A percentile compares a stretch with the other conserved stretches of the same genome.
Conservation (phyloP, 2,113 vertebrate species). For the Carassius auratus region DNA sequence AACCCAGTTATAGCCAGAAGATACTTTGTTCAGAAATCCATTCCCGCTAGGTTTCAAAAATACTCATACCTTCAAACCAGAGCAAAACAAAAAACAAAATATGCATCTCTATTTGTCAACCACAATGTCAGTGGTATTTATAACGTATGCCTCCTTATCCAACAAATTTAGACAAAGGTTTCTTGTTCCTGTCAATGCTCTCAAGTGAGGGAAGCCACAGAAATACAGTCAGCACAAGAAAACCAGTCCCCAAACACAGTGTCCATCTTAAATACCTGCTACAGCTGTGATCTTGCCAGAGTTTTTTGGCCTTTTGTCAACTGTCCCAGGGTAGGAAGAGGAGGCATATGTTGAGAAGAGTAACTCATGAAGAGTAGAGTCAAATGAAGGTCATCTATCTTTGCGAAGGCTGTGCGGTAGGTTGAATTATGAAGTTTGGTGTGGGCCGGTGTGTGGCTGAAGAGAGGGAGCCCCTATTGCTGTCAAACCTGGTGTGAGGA, state of each 20-base stretch:
- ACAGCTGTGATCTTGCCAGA: not conserved
- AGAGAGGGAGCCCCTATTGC: constrained; percentile 52
- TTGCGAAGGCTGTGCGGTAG: not conserved
- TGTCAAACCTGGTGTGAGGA: constrained; percentile 43
- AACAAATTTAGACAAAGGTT: not conserved
- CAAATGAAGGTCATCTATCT: constrained; percentile 27
- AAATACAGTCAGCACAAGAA: not conserved
- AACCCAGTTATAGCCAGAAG: no score
- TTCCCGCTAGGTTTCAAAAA: no score
- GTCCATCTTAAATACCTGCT: not conserved
- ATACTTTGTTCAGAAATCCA: no score
- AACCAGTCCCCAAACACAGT: not conserved
- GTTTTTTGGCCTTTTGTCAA: not conserved
- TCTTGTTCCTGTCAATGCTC: not conserved
- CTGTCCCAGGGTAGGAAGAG: not conserved
- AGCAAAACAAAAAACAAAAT: no score
- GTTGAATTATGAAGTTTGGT: constrained; percentile 1
- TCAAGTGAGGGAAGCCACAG: not conserved
- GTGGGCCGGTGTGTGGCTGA: constrained; percentile 39
- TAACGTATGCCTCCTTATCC: no score
- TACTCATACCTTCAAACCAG: no score
- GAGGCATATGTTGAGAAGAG: constrained; percentile 30
- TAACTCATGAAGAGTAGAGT: not conserved
- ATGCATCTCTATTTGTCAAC: no score
- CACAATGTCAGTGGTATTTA: not conserved